phyloP scores from a whole-genome alignment of 2,113 vertebrate species.

The Barnardius zonarius region DNA sequence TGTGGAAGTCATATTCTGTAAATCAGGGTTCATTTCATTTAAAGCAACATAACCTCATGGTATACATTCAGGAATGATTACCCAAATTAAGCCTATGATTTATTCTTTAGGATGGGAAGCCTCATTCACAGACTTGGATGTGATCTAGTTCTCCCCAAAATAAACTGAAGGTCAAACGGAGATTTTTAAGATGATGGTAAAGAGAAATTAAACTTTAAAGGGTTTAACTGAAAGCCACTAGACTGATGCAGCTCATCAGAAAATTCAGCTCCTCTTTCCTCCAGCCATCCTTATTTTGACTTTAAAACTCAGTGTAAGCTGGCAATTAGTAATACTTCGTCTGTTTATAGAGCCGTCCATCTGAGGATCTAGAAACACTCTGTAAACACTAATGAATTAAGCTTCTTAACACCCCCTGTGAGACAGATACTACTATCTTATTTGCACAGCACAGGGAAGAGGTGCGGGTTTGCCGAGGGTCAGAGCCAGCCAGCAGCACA shows the following conservation, averaged over 20 bases:
- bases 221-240: not conserved
- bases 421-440: slow-evolving; percentile 44
- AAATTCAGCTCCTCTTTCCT: not conserved
- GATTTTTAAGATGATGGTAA: not conserved
- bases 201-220: not conserved
- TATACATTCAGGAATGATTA: not conserved
- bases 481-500: not conserved
- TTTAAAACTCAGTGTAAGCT: not conserved
- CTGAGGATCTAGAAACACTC: slow-evolving; percentile 53
- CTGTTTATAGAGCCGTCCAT: slow-evolving; percentile 44
- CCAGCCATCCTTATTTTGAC: not conserved
- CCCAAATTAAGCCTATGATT: not conserved
- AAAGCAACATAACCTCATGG: not conserved
- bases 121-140: rapidly evolving
- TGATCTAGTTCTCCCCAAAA: not conserved
- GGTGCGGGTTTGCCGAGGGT: not conserved
- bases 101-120: not conserved
- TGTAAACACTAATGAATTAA: slow-evolving; percentile 63
- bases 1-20: not conserved
- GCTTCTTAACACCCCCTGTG: slow-evolving; percentile 49
- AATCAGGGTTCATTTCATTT: not conserved
- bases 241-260: not conserved
- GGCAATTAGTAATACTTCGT: slow-evolving; percentile 44
- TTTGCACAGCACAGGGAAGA: not conserved
- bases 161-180: not conserved